phyloP scores from a whole-genome alignment of 2,113 vertebrate species.

The Pipra filicauda region DNA sequence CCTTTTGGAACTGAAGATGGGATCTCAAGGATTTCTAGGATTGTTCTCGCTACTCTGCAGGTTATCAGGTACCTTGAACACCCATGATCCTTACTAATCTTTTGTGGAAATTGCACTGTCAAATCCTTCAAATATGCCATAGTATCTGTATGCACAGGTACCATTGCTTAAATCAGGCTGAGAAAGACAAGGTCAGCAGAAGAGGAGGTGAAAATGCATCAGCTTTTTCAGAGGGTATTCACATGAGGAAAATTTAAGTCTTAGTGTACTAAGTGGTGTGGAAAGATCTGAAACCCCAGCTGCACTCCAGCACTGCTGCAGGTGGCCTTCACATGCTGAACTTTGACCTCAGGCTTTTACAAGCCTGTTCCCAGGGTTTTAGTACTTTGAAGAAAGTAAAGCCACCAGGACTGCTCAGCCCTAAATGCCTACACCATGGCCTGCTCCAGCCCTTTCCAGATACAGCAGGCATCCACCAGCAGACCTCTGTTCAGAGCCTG shows the following conservation, averaged over 20 bases:
- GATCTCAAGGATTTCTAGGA: conserved; percentile 20
- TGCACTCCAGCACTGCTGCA: background rate
- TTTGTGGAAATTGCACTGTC: background rate
- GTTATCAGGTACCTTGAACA: conserved; percentile 34
- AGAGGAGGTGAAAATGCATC: background rate
- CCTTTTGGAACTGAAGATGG: background rate
- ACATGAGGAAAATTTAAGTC: background rate
- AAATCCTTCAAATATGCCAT: background rate
- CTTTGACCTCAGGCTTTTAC: background rate
- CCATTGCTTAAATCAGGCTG: background rate
- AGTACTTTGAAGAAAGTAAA: background rate
- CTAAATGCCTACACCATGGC: background rate
- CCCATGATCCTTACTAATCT: background rate
- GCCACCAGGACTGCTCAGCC: conserved; percentile 14
- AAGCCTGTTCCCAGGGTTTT: background rate
- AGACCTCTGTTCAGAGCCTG: background rate
- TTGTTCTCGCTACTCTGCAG: background rate
- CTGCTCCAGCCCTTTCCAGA: background rate
- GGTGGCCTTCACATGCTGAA: background rate
- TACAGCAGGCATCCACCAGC: background rate
- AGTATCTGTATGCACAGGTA: background rate
- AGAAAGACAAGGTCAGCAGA: background rate
- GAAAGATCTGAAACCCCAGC: background rate
- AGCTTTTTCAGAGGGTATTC: background rate
- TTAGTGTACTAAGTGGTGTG: background rate